Evolutionary conservation across 2,797 vertebrate genomes (phyloP), one percentile per base, ranked within the genome.

Genomic region (Sebastes taczanowskii): DNA sequence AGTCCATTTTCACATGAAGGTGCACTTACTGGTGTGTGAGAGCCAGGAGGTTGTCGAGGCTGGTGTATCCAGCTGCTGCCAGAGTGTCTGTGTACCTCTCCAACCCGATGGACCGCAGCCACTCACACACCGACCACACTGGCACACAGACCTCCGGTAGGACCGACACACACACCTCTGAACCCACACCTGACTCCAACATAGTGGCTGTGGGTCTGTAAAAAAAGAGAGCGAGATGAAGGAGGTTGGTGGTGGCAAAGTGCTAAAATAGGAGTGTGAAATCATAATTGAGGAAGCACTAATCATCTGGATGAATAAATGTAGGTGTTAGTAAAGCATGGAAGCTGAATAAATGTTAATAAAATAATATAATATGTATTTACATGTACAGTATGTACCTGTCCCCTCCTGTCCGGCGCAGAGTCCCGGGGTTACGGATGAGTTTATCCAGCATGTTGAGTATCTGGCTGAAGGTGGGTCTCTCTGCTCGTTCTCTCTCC

Each of bases 371-470:
- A 46, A 46, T 46, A 46, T 46, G 22, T 52, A 10, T 65, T 22
- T 56, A 20, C 88, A 84, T 78, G 96, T 95, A 94, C 94, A 75
- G 95, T 95, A 95, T 95, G 90, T 96, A 97, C 93, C 96, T 97
- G 91, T 99, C 98, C 0, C 96, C 96, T 86, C 98, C 97, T 0
- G 97, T 99, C 93, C 97, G 96, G 91, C 99, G 98, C 90, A 99
- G 95, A 80, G 97, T 99, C 89, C 97, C 98, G 23, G 98, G 98
- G 89, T 99, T 99, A 72, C 98, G 97, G 91, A 99, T 99, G 79
- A 99, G 97, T 93, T 99, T 99, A 90, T 99, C 98, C 94, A 99
- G 92, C 97, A 99, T 99, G 95, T 98, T 99, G 93, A 99, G 98
- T 16, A 99, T 99, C 95, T 99, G 98, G 83, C 97, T 97, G 87